These are phyloP conservation scores for Euzetes globulus DNA, from an alignment of 2,888 invertebrate species.

Conservation along the genomic window DNA sequence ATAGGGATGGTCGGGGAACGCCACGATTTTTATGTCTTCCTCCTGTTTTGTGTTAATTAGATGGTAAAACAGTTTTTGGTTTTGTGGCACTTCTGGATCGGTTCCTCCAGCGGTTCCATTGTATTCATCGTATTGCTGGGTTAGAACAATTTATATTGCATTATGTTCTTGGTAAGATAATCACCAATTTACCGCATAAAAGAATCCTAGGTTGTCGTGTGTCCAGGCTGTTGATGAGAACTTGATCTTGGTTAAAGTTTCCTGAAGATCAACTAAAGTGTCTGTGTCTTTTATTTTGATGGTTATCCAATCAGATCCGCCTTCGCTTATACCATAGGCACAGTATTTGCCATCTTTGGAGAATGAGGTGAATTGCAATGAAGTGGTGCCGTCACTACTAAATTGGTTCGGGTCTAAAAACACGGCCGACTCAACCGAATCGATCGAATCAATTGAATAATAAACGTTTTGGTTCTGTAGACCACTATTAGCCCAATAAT, in stretches of 20 bases:
- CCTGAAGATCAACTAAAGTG: conserved; percentile 48
- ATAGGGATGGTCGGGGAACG: conserved; percentile 35
- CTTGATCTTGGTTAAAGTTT: conserved; percentile 49
- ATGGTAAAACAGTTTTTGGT: conserved; percentile 36
- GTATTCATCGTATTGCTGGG: conserved; percentile 32
- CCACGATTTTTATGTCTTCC: conserved; percentile 35
- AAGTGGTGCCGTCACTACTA: conserved; percentile 35
- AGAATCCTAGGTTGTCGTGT: conserved; percentile 50
- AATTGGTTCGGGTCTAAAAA: conserved; percentile 37
- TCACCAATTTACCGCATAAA: conserved; percentile 46
- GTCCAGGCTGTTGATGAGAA: conserved; percentile 50
- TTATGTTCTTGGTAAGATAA: neutral
- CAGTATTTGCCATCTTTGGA: conserved; percentile 48
- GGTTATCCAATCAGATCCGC: conserved; percentile 51
- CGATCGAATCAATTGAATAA: conserved; percentile 4
- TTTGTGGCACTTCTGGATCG: conserved; percentile 30
- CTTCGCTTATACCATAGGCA: conserved; percentile 50
- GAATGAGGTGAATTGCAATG: conserved; percentile 40
- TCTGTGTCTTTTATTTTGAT: conserved; percentile 48
- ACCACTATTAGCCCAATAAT: conserved; percentile 27
- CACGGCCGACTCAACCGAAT: neutral
- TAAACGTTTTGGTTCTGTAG: conserved; percentile 33
- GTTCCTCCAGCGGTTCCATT: conserved; percentile 32
- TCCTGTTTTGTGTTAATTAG: conserved; percentile 29
- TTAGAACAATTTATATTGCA: neutral